Conservation (phyloP, 2,888 invertebrate genomes). For the Andrena minutula region DNA sequence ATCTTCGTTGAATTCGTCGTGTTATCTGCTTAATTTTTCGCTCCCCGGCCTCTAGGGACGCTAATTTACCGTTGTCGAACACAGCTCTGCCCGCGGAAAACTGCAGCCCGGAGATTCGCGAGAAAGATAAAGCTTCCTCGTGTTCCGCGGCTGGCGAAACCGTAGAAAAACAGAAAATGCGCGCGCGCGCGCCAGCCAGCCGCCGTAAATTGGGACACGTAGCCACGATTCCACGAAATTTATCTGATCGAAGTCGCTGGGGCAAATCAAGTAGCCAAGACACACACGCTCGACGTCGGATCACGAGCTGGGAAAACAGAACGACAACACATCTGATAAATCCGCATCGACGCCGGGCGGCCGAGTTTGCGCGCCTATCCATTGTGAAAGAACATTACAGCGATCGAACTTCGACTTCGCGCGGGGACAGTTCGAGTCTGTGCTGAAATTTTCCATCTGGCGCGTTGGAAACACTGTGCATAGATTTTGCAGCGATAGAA, state of each 20-base stretch:
- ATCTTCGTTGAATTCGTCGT: background rate
- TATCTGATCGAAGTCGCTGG: slow-evolving; percentile 63
- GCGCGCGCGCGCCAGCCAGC: background rate
- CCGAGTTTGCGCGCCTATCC: slow-evolving; percentile 40
- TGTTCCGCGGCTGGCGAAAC: slow-evolving; percentile 20
- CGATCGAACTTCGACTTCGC: slow-evolving; percentile 19
- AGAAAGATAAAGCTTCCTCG: slow-evolving; percentile 37
- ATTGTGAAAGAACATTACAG: slow-evolving; percentile 57
- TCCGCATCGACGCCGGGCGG: slow-evolving; percentile 40
- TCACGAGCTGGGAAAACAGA: slow-evolving; percentile 60
- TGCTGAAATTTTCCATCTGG: background rate
- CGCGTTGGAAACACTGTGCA: too few species aligned
- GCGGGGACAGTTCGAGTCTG: background rate
- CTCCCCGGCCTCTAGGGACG: background rate
- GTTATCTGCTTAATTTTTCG: background rate
- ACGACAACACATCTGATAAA: slow-evolving; percentile 67
- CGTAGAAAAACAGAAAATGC: slow-evolving; percentile 59
- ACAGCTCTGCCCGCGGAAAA: slow-evolving; percentile 17
- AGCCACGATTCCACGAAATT: slow-evolving; percentile 66
- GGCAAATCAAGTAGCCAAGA: slow-evolving; percentile 56
- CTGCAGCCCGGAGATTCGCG: slow-evolving; percentile 35
- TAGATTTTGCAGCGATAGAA: too few species aligned
- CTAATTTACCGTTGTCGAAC: slow-evolving; percentile 40
- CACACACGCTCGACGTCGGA: slow-evolving; percentile 43
- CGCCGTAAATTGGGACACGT: slow-evolving; percentile 62